Base-by-base conservation (phyloP, 2,888 invertebrate genomes). In the Corbicula japonica region DNA sequence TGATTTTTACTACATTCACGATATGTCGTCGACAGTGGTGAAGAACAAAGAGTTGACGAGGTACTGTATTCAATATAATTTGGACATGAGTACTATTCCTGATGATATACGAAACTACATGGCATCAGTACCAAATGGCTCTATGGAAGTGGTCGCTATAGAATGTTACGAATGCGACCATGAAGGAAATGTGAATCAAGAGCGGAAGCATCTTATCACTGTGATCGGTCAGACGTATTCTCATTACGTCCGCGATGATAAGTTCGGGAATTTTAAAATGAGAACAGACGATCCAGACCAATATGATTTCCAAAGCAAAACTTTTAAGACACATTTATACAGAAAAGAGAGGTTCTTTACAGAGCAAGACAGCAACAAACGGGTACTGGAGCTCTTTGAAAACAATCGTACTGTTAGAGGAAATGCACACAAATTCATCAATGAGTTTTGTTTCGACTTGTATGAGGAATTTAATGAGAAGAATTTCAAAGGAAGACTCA, bases 401-500 rank as follows among this genome's bases (percentile, higher is more conserved):
- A 2, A 21, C 30, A 23, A 35, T 12, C 12, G 35, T 52, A 44
- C 28, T 15, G 63, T 65, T 8, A 50, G 32, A 32, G 63, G 65
- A 23, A 66, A 66, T 48, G 32, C 65, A 18, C 65, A 66, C 26
- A 66, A 44, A 48, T 66, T 66, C 28, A 38, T 66, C 50, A 66
- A 52, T 30, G 65, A 66, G 21, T 66, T 66, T n/a, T 50, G 65
- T 35, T 66, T 52, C 38, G 23, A 66, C 35, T 35, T 66, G 34
- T 66, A 66, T 26, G 38, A 66, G n/a, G 46, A 50, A 12, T 30
- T 52, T 34, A 35, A 34, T 18, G 26, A 66, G 18, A 6, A 18
- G 2, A 38, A 66, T 12, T 66, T 66, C 52, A 66, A 52, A 34
- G 65, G 65, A 3, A 30, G 65, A n/a, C 50, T 66, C 8, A 52